Base-by-base conservation (phyloP, 2,888 invertebrate species). In the Athalia circularis region DNA sequence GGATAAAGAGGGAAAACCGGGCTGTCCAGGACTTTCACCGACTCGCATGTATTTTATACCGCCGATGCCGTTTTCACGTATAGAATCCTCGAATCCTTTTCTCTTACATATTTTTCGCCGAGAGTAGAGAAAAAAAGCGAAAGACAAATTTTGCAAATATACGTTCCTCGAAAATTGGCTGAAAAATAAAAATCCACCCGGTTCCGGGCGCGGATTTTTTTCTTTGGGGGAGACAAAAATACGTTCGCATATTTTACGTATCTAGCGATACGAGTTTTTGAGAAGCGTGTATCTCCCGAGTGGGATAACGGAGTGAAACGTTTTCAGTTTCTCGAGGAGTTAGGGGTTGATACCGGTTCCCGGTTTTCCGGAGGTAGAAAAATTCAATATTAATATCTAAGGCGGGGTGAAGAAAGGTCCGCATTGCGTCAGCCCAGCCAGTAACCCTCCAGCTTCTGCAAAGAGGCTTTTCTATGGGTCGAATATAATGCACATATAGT, bases 331-430 rank as follows among this genome's bases (percentile, higher is more conserved):
- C 11, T 15, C 13, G 4, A 13, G 57, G 72, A 70, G 59, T 59
- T 13, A 45, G 57, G 45, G 43, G n/a, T 68, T n/a, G 68, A 50
- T 68, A 54, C 43, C 52, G 3, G 15, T 65, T 78, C 45, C 62
- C 74, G 65, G 54, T 75, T 74, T 78, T 50, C 75, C 61, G 57
- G 92, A 91, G 92, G 92, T 92, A 92, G 92, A 94, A 94, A 94
- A 94, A 94, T 94, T 94, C 94, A 94, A 94, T 94, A 95, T 94
- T 94, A 94, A 95, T 94, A 94, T 94, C 93, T 29, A 76, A 83
- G 93, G 92, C 93, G 93, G 92, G 92, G 91, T 92, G 92, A 92
- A 88, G 92, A 92, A 93, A 92, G 84, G 86, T 87, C 91, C 91
- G 92, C 92, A 91, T 87, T 90, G 90, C 88, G 91, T 91, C 91